phyloP scores from a whole-genome alignment of 2,888 invertebrate genomes.

The Atethmia centrago region DNA sequence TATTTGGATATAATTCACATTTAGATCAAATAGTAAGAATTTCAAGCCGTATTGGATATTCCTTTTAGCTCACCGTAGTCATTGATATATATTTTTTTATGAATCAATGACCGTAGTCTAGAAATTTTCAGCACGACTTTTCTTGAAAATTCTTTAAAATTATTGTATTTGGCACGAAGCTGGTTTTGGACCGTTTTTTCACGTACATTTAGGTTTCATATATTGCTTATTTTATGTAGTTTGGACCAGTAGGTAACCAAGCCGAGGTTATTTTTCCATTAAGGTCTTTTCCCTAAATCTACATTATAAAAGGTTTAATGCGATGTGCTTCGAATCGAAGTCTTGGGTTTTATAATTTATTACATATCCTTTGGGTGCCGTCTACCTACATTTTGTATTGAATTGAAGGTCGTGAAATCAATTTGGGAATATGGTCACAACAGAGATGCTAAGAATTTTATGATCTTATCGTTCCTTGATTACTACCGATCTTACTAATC shows the following conservation, averaged over 20 bases:
- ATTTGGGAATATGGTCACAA: conserved; percentile 9
- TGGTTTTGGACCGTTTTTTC: conserved; percentile 7
- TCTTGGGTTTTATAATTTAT: conserved; percentile 46
- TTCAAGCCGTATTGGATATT: not conserved
- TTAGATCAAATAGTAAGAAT: conserved; percentile 25
- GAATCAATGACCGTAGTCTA: not conserved
- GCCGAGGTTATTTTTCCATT: conserved; percentile 27
- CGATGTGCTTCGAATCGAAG: conserved; percentile 39
- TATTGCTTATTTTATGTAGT: conserved; percentile 10
- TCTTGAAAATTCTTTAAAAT: not conserved
- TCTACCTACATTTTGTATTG: conserved; percentile 13
- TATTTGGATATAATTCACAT: conserved; percentile 20
- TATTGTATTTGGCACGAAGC: not conserved
- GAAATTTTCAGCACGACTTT: not conserved
- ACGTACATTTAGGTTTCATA: conserved; percentile 6
- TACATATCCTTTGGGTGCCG: conserved; percentile 1
- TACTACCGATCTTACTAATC: not conserved
- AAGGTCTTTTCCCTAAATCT: conserved; percentile 39
- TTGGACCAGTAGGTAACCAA: conserved; percentile 4
- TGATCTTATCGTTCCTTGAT: not conserved
- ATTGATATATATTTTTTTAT: too few species aligned
- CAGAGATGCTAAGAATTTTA: not conserved
- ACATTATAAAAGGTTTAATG: conserved; percentile 43
- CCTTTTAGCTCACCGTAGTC: conserved; percentile 4
- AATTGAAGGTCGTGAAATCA: conserved; percentile 9